A percentile compares a stretch with the other conserved stretches of the same genome.
Conservation (phyloP, 2,113 vertebrate species). For the Catharus fuscescens region DNA sequence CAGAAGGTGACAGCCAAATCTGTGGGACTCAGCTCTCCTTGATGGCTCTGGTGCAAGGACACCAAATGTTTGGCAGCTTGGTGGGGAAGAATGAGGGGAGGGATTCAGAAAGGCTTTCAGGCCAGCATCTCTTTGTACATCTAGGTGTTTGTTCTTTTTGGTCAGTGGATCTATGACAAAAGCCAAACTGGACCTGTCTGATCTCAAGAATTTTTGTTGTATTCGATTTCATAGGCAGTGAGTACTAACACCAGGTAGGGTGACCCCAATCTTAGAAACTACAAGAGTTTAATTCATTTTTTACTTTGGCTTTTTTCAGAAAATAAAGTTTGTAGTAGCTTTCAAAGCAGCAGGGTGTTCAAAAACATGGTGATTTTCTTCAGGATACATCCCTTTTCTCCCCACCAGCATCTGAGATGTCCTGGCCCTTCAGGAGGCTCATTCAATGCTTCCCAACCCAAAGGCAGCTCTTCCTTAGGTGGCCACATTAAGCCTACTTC, state of each 20-base stretch:
- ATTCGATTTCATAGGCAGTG: not conserved
- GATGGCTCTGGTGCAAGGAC: fast-evolving
- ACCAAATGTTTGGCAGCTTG: fast-evolving
- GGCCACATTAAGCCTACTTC: not conserved
- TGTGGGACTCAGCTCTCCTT: not conserved
- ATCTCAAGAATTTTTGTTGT: not conserved
- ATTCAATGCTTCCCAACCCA: not conserved
- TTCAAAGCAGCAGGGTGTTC: not conserved
- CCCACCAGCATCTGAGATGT: not conserved
- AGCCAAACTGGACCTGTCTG: not conserved
- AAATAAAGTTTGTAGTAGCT: not conserved
- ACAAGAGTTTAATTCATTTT: not conserved
- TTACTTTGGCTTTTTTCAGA: not conserved
- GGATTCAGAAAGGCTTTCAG: not conserved
- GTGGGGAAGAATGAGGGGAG: fast-evolving
- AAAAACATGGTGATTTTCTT: fast-evolving
- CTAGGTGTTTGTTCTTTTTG: not conserved
- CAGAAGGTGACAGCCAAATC: not conserved
- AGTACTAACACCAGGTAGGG: too few species aligned
- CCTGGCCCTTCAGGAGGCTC: not conserved
- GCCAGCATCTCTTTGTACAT: not conserved
- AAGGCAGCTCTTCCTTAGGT: not conserved
- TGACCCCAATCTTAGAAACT: not conserved
- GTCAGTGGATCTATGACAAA: not conserved
- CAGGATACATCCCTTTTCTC: not conserved